Percentiles rank a stretch among this genome's conserved stretches.
phyloP scores from a whole-genome alignment of 2,888 invertebrate species.

The Lagria hirta region DNA sequence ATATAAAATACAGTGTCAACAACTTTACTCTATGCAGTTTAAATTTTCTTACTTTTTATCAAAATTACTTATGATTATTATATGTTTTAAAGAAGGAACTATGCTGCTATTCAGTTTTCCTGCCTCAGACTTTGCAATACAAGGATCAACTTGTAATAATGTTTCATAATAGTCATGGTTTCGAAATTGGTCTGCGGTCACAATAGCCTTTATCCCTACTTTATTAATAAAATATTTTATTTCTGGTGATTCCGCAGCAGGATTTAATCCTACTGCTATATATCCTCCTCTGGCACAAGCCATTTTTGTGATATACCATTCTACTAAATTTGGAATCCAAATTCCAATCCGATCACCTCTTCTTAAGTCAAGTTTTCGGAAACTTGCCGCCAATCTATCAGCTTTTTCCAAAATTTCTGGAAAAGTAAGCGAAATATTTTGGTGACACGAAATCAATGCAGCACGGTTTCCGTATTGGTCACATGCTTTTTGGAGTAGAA shows the following conservation, averaged over 20 bases:
- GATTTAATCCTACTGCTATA: slow-evolving; percentile 75
- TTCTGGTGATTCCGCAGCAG: slow-evolving; percentile 70
- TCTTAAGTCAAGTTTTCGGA: slow-evolving; percentile 65
- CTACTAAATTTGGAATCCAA: slow-evolving; percentile 75
- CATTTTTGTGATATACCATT: slow-evolving; percentile 74
- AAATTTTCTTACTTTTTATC: slow-evolving; percentile 28
- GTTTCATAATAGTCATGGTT: slow-evolving; percentile 69
- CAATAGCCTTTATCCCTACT: slow-evolving; percentile 66
- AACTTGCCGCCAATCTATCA: slow-evolving; percentile 70
- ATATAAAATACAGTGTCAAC: no score
- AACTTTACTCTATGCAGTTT: no score
- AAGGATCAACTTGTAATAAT: slow-evolving; percentile 62
- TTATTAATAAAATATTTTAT: slow-evolving; percentile 71
- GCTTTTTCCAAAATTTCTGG: slow-evolving; percentile 58
- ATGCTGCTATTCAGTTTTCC: slow-evolving; percentile 55
- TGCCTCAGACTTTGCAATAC: slow-evolving; percentile 54
- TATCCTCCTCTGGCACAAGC: slow-evolving; percentile 74
- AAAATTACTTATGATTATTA: slow-evolving; percentile 9
- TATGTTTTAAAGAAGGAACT: slow-evolving; percentile 48
- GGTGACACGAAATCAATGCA: slow-evolving; percentile 60
- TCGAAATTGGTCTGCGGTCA: slow-evolving; percentile 65
- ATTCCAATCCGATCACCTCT: slow-evolving; percentile 76
- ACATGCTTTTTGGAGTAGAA: slow-evolving; percentile 58
- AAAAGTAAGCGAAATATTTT: slow-evolving; percentile 57
- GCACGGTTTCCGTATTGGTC: slow-evolving; percentile 59